Base-by-base conservation (phyloP, 2,113 vertebrate genomes). In the Atlantisia rogersi region DNA sequence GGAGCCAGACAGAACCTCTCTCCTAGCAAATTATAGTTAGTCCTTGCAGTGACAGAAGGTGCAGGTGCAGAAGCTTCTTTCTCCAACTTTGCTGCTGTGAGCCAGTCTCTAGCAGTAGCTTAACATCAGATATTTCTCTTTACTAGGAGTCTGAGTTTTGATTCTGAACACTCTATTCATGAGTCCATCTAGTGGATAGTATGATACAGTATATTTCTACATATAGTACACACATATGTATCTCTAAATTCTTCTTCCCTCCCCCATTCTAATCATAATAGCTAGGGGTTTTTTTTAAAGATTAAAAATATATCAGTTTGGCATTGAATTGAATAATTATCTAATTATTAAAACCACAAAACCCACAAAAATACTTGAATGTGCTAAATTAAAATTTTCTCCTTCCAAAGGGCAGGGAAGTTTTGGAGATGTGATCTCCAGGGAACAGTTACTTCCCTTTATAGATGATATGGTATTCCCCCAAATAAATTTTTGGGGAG, bases 181-280 rank as follows among this genome's bases (percentile, higher is more conserved):
- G 83, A 93, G 94, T 96, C 94, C 96, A 92, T 94, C 88, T 95
- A 96, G 94, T 92, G 91, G 94, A 89, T 89, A 90, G 8, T 75
- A 86, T 26, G 69, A 84, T 60, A 86, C 4, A 93, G 28, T 52
- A 28, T 90, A 82, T 78, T 86, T 86, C 68, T 81, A 44, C 35
- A 25, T 31, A 20, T 2, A 50, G 21, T 39, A 37, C 16, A 32
- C 1, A 24, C 11, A 48, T 4, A 1, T 24, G 5, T 25, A 40
- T 40, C 17, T 64, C 35, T 64, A 26, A 82, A 62, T 15, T 40
- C 5, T 37, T 48, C 28, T 67, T 69, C 42, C 17, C 42, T 2
- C 13, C 20, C 24, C 15, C 53, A 20, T 28, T 56, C 35, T 70
- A 70, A 15, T 9, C 1, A 32, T 25, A 59, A 42, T 4, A 32